Conservation (phyloP, 2,113 vertebrate species). For the Nesoenas mayeri region DNA sequence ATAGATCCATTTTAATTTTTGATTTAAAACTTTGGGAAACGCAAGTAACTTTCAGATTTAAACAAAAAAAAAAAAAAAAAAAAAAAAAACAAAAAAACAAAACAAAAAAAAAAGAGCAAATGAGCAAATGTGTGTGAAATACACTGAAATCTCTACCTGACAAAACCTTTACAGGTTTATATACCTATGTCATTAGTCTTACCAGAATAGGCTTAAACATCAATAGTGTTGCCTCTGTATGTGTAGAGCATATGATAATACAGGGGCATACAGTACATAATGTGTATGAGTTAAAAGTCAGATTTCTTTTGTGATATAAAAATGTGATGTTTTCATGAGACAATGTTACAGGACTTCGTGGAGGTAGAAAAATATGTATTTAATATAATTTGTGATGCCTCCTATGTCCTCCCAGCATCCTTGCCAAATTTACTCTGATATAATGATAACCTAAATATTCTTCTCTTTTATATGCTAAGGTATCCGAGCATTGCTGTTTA, state of each 20-base stretch:
- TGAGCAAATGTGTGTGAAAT: background rate
- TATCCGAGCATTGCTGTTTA: background rate
- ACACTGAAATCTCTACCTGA: background rate
- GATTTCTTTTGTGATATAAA: background rate
- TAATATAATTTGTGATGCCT: background rate
- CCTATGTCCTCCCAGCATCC: background rate
- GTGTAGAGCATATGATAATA: background rate
- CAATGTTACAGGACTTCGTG: background rate
- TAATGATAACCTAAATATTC: background rate
- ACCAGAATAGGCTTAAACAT: background rate
- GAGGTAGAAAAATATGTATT: background rate
- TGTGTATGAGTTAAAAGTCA: background rate
- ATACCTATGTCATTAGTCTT: background rate
- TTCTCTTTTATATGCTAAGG: background rate
- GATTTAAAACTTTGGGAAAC: background rate
- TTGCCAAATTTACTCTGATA: background rate
- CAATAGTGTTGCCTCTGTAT: fast-evolving
- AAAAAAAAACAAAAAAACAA: too few relatives aligned
- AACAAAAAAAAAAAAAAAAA: too few relatives aligned
- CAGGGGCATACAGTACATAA: background rate
- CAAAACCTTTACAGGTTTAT: background rate
- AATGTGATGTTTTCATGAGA: background rate
- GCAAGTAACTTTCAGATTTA: background rate
- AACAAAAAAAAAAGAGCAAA: too few relatives aligned
- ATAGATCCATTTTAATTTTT: background rate